Percentiles rank a stretch among this genome's conserved stretches.
These are phyloP conservation scores for Hephaestus fuliginosus DNA, from an alignment of 2,797 vertebrate genomes.

Conservation along the genomic window DNA sequence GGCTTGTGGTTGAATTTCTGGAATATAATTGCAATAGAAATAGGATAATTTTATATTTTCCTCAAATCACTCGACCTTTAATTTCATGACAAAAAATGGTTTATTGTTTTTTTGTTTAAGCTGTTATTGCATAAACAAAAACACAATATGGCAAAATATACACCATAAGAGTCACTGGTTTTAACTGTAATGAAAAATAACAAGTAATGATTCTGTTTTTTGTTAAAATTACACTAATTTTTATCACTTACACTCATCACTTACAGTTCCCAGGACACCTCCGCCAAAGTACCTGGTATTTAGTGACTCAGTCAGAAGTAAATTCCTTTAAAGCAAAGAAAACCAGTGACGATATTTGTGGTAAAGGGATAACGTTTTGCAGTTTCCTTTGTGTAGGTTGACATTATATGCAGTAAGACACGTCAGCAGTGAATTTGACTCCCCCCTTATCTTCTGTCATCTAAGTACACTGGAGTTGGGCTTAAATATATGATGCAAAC, in stretches of 20 bases:
- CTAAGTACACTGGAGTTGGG: background rate
- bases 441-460: no score
- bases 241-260: no score
- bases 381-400: constrained; percentile 18
- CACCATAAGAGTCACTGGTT: background rate
- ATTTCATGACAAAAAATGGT: no score
- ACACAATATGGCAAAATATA: background rate
- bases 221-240: background rate
- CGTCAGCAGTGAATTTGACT: background rate
- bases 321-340: background rate
- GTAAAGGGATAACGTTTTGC: background rate
- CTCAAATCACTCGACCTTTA: no score
- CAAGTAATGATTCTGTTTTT: background rate
- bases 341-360: background rate
- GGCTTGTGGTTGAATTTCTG: no score
- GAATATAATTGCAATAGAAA: no score
- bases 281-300: no score
- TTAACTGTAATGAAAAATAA: background rate
- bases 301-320: background rate
- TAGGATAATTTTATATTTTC: no score
- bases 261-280: background rate
- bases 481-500: no score
- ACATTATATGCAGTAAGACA: background rate
- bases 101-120: no score
- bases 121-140: background rate